Evolutionary conservation across 2,888 invertebrate genomes (phyloP).

Genomic region (Heliconius erato): DNA sequence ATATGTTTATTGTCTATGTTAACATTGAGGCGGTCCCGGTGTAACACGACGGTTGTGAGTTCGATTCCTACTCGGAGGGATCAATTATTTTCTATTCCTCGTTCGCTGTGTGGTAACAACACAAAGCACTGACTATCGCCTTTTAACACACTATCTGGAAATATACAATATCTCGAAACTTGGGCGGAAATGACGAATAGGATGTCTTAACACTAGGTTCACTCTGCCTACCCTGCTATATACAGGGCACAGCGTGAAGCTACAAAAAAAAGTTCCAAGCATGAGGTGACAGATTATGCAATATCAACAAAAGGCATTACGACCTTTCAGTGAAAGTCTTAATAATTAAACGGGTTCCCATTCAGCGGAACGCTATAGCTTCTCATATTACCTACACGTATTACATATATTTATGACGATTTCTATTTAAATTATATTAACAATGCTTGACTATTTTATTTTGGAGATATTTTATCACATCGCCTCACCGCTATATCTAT

Average conservation of each 20-base stretch:
- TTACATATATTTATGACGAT: not conserved
- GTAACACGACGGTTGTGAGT: not conserved
- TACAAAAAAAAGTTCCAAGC: not conserved
- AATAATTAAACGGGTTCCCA: constrained; percentile 50
- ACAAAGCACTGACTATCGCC: not conserved
- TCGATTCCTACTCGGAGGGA: not conserved
- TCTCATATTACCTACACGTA: not conserved
- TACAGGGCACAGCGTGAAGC: not conserved
- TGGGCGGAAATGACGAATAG: not conserved
- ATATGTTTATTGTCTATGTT: not conserved
- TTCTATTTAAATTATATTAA: not conserved
- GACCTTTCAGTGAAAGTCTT: constrained; percentile 52
- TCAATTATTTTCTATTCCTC: too few relatives aligned
- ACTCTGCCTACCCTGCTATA: not conserved
- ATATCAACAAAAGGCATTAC: constrained; percentile 33
- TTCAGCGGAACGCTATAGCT: constrained; percentile 10
- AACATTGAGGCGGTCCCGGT: not conserved
- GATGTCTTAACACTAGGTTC: too few relatives aligned
- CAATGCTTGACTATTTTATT: not conserved
- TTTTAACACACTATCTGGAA: too few relatives aligned
- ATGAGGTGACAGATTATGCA: constrained; percentile 34
- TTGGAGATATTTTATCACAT: not conserved
- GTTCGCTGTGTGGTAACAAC: too few relatives aligned
- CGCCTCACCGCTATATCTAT: too few relatives aligned
- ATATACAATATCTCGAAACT: not conserved